Conservation (phyloP, 2,113 vertebrate species). For the Thinocorus orbignyianus region DNA sequence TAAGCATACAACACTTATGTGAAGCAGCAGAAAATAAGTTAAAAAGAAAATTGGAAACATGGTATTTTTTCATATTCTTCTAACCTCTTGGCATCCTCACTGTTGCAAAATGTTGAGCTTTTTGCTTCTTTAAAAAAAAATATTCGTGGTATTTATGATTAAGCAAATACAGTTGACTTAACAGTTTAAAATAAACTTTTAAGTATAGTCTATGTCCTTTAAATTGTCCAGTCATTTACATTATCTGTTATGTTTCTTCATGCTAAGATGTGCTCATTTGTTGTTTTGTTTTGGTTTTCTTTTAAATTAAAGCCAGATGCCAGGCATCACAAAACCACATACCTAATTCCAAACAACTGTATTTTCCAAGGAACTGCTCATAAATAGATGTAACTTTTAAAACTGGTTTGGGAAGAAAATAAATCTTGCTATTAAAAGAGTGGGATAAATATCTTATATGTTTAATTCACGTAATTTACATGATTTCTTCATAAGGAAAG, state of each 20-base stretch:
- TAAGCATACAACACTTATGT: not conserved
- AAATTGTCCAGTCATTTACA: not conserved
- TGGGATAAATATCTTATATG: not conserved
- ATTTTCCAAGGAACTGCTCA: not conserved
- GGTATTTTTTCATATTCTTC: not conserved
- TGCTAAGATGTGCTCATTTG: not conserved
- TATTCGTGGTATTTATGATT: not conserved
- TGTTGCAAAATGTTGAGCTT: not conserved
- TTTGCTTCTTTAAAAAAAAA: not conserved
- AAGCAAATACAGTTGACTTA: not conserved
- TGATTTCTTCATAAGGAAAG: not conserved
- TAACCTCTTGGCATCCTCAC: not conserved
- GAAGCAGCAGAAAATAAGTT: not conserved
- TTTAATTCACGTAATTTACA: not conserved
- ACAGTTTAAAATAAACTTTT: not conserved
- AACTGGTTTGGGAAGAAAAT: not conserved
- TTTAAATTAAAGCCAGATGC: not conserved
- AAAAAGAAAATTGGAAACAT: accelerated
- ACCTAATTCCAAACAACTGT: not conserved
- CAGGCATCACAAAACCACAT: not conserved
- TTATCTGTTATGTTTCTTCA: not conserved
- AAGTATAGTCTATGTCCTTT: not conserved
- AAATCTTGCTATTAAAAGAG: not conserved
- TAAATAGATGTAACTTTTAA: not conserved
- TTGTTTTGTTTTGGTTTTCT: not conserved